phyloP scores from a whole-genome alignment of 2,888 invertebrate species.

The Dorcus hopei region DNA sequence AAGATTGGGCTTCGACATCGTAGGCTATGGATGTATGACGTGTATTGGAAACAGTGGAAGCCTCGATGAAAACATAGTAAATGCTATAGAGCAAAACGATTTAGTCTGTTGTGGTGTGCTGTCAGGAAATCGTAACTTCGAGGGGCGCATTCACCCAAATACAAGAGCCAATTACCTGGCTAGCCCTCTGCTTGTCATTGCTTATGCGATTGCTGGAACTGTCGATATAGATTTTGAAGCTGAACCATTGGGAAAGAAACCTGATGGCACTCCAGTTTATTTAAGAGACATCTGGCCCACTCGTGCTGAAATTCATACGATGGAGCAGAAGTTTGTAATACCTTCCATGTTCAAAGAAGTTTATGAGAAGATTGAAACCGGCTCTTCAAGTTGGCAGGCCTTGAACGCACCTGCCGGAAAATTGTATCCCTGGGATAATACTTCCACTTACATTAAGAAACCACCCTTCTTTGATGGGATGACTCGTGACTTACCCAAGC shows the following conservation, averaged over 20 bases:
- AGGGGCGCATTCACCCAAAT: constrained; percentile 95
- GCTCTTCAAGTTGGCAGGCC: constrained; percentile 82
- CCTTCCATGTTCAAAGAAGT: constrained; percentile 95
- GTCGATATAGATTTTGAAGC: constrained; percentile 93
- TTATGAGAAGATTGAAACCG: constrained; percentile 77
- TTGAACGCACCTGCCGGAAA: constrained; percentile 75
- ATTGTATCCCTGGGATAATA: constrained; percentile 87
- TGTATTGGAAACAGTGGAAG: constrained; percentile 99
- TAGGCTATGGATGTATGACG: constrained; percentile 99
- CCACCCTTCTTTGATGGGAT: constrained; percentile 88
- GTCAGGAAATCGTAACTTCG: constrained; percentile 97
- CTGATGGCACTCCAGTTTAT: constrained; percentile 75
- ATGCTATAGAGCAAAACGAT: constrained; percentile 90
- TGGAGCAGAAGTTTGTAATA: constrained; percentile 86
- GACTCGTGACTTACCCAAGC: constrained; percentile 59
- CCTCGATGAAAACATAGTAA: constrained; percentile 84
- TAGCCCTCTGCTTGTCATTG: constrained; percentile 94
- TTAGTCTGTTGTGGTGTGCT: constrained; percentile 93
- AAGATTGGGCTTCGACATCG: constrained; percentile 87
- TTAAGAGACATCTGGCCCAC: constrained; percentile 95
- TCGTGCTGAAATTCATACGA: constrained; percentile 80
- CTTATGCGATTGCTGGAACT: constrained; percentile 94
- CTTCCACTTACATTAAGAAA: constrained; percentile 92
- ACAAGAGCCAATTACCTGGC: constrained; percentile 97
- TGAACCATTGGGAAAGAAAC: constrained; percentile 68